Conservation (phyloP, 1,140 invertebrate species). For the Sogatella furcifera region DNA sequence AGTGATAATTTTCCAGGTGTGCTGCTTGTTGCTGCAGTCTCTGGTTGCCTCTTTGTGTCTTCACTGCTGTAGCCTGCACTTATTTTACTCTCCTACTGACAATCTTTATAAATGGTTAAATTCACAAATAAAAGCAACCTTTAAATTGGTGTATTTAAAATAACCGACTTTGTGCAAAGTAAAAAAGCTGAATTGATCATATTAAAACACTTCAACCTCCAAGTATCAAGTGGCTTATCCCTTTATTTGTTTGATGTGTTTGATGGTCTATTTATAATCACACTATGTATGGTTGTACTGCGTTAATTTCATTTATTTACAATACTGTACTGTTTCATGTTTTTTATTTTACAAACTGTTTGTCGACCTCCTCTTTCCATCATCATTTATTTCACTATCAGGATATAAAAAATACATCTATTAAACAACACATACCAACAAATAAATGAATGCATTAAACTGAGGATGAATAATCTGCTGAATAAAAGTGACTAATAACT, state of each 20-base stretch:
- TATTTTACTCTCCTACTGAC: no score
- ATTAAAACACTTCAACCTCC: not conserved
- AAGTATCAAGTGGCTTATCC: not conserved
- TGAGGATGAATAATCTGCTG: not conserved
- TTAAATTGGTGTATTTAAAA: no score
- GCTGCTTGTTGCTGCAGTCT: no score
- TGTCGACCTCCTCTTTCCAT: not conserved
- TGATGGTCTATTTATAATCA: not conserved
- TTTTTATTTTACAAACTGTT: not conserved
- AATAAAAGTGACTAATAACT: not conserved
- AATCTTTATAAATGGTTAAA: no score
- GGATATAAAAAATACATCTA: not conserved
- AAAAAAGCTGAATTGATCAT: no score
- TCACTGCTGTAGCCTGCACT: no score
- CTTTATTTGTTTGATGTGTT: conserved; percentile 2
- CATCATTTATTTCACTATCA: not conserved
- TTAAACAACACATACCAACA: not conserved
- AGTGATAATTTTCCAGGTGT: no score
- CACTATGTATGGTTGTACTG: not conserved
- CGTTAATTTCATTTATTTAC: not conserved
- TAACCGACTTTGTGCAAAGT: no score
- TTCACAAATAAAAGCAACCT: no score
- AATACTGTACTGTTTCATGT: not conserved
- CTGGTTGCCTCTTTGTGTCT: no score
- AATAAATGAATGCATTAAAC: not conserved